These are phyloP conservation scores for Idaea dimidiata DNA, from an alignment of 2,888 invertebrate species.

Conservation along the genomic window DNA sequence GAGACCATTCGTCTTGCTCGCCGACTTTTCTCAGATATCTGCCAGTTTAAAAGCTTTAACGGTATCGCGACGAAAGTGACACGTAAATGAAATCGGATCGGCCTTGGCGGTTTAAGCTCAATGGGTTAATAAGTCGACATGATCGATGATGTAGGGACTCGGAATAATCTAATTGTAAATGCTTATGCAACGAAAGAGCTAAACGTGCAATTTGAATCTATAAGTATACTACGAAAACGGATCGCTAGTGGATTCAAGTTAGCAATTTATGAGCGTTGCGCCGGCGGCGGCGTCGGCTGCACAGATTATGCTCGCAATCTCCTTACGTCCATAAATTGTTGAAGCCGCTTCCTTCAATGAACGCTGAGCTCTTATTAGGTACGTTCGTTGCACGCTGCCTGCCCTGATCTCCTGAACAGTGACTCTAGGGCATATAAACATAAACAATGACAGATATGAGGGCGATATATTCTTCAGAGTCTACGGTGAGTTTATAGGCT, in stretches of 20 bases:
- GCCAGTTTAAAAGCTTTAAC: constrained; percentile 68
- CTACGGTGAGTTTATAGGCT: constrained; percentile 18
- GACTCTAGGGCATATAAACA: constrained; percentile 47
- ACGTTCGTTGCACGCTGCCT: constrained; percentile 13
- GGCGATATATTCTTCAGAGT: constrained; percentile 3
- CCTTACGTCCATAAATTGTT: constrained; percentile 69
- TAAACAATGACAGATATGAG: constrained; percentile 44
- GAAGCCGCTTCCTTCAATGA: constrained; percentile 50
- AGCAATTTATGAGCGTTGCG: constrained; percentile 58
- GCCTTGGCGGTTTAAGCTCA: constrained; percentile 52
- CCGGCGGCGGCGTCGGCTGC: constrained; percentile 42
- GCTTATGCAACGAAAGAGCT: constrained; percentile 29
- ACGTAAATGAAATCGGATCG: constrained; percentile 60
- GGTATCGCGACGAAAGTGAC: constrained; percentile 71
- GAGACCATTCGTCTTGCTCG: constrained; percentile 61
- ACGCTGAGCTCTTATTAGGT: constrained; percentile 55
- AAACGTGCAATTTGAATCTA: constrained; percentile 51
- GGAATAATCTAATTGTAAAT: not conserved
- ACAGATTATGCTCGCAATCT: constrained; percentile 64
- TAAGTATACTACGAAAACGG: constrained; percentile 60
- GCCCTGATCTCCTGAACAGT: constrained; percentile 38
- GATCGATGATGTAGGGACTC: constrained; percentile 42
- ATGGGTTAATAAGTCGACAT: constrained; percentile 40
- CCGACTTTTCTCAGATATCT: constrained; percentile 61
- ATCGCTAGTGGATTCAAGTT: constrained; percentile 49